phyloP scores from a whole-genome alignment of 2,113 vertebrate genomes.

The Hepsetus odoe region DNA sequence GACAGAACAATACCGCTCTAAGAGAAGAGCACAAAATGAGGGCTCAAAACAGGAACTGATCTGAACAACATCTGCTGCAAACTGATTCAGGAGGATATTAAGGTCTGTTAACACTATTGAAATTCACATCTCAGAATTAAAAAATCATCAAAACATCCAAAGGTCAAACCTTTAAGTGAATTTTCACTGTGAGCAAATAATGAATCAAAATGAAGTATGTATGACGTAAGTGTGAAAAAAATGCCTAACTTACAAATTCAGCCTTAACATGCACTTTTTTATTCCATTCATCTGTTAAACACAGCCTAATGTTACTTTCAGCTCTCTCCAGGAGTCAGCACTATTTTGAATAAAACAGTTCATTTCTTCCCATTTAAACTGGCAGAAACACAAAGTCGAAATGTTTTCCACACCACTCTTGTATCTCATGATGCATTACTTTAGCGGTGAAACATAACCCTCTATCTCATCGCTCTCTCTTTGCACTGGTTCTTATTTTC shows the following conservation, averaged over 20 bases:
- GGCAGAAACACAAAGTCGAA: slow-evolving; percentile 2
- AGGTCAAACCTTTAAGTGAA: neutral
- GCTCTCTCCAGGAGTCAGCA: neutral
- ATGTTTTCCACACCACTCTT: neutral
- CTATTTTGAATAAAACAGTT: slow-evolving; percentile 10
- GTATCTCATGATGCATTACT: slow-evolving; percentile 36
- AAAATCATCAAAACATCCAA: neutral
- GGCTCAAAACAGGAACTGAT: neutral
- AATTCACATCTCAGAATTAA: neutral
- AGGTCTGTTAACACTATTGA: neutral
- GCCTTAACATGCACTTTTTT: neutral
- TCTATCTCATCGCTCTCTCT: slow-evolving; percentile 43
- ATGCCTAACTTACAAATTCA: too few relatives aligned
- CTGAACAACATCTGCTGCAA: too few relatives aligned
- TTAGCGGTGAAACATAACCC: slow-evolving; percentile 29
- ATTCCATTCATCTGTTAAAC: slow-evolving; percentile 11
- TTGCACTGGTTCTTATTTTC: slow-evolving; percentile 52
- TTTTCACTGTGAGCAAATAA: too few relatives aligned
- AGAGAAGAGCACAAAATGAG: neutral
- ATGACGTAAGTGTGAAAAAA: too few relatives aligned
- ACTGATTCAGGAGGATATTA: neutral
- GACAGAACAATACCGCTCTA: neutral
- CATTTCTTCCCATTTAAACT: neutral
- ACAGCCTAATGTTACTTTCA: neutral
- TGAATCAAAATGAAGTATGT: too few relatives aligned